Base-by-base conservation (phyloP, 2,113 vertebrate genomes). In the Syngnathus typhle region DNA sequence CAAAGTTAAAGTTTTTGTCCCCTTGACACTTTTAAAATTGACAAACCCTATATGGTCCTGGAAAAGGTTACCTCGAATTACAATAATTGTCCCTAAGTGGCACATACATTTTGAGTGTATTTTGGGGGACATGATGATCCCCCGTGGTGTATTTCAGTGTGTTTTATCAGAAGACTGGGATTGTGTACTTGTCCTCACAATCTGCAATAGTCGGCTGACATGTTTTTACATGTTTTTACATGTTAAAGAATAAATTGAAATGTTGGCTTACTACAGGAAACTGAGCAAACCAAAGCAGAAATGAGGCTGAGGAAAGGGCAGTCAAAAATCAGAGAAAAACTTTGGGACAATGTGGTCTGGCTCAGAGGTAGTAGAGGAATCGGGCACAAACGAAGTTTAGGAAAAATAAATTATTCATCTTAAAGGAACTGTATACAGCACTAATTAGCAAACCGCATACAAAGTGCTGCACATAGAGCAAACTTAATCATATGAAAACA, bases 261-360 rank as follows among this genome's bases (percentile, higher is more conserved):
- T 62, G 0, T 44, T 71, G 67, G n/a, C 56, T n/a, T 32, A 51
- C 44, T 39, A 46, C 51, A 19, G 52, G 51, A 47, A 62, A 55
- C 23, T 16, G 13, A 55, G 11, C 18, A 19, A 55, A 39, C 19
- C 18, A 64, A 49, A 58, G 54, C 19, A 75, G 60, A 64, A 70
- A 51, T 43, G 32, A 44, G 7, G 46, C 39, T 58, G 56, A 72
- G 18, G 11, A 69, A 47, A 76, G 43, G 46, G 64, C 60, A 41
- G 21, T 62, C 52, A 49, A 56, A 15, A 64, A 64, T 46, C 65
- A 23, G 55, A 69, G 7, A 44, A 75, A n/a, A 56, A 67, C 68
- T 32, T 19, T 4, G 27, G 19, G 43, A 75, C 52, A 43, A 52
- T 15, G 46, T 47, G 60, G 37, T 70, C 62, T 52, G 47, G 54